A percentile compares a stretch with the other conserved stretches of the same genome.
Conservation (phyloP, 2,888 invertebrate genomes). For the Diadromus collaris region DNA sequence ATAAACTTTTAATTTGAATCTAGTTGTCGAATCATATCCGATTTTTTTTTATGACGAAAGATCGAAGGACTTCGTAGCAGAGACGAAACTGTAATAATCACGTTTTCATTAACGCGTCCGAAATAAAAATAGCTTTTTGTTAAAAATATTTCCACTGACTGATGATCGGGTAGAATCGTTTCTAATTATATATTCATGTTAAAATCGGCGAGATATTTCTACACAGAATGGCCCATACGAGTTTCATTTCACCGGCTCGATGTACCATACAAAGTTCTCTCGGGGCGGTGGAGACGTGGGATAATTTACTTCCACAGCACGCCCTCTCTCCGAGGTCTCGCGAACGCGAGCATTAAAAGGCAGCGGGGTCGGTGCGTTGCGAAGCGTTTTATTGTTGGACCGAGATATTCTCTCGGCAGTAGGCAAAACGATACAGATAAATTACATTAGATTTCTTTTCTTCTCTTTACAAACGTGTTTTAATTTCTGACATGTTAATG, state of each 20-base stretch:
- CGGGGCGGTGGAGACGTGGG: constrained; percentile 21
- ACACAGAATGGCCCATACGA: background rate
- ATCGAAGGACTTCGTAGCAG: too few relatives aligned
- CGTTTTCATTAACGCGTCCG: too few relatives aligned
- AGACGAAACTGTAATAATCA: too few relatives aligned
- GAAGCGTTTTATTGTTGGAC: constrained; percentile 22
- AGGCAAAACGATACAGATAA: constrained; percentile 18
- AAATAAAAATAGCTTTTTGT: too few relatives aligned
- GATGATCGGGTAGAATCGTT: background rate
- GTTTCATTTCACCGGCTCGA: constrained; percentile 9
- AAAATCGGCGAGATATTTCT: background rate
- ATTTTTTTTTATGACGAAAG: too few relatives aligned
- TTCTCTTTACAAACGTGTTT: background rate
- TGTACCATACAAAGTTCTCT: constrained; percentile 18
- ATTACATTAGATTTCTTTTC: constrained; percentile 1
- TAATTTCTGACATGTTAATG: constrained; percentile 3
- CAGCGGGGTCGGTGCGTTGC: constrained; percentile 17
- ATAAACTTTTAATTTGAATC: too few relatives aligned
- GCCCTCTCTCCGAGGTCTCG: background rate
- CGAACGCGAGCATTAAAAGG: constrained; percentile 18
- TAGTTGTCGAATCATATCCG: too few relatives aligned
- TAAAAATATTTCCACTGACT: background rate
- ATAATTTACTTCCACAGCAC: constrained; percentile 26
- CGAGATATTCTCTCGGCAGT: constrained; percentile 20
- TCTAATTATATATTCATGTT: background rate